Percentiles rank a stretch among this genome's conserved stretches.
These are phyloP conservation scores for Spodoptera frugiperda DNA, from an alignment of 1,140 invertebrate species.

Conservation along the genomic window DNA sequence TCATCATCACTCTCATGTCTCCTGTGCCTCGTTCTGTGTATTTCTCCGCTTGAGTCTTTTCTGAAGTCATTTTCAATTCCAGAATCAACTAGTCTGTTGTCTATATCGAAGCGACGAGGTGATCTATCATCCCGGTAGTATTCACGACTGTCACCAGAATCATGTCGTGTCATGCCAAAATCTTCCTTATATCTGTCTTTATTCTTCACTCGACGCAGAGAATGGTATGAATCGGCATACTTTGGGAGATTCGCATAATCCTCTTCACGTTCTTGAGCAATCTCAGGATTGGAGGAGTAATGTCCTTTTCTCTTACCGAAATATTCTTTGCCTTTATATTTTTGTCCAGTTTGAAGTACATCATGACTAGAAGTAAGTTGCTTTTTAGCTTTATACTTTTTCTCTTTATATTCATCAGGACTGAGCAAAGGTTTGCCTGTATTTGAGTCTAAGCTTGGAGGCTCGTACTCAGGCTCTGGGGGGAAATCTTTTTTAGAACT, in stretches of 20 bases:
- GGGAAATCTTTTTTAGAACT: constrained; percentile 76
- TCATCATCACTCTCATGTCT: constrained; percentile 88
- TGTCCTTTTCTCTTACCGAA: constrained; percentile 85
- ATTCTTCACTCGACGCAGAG: constrained; percentile 82
- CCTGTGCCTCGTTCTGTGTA: constrained; percentile 75
- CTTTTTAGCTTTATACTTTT: constrained; percentile 83
- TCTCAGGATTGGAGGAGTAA: constrained; percentile 87
- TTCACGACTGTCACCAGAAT: constrained; percentile 82
- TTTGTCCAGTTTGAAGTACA: constrained; percentile 75
- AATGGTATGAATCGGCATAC: constrained; percentile 84
- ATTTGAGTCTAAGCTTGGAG: constrained; percentile 88
- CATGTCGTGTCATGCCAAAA: constrained; percentile 81
- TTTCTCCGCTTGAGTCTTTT: constrained; percentile 89
- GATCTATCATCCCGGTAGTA: constrained; percentile 82
- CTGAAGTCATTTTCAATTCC: constrained; percentile 93
- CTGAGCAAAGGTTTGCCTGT: constrained; percentile 87
- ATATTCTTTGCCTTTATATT: constrained; percentile 81
- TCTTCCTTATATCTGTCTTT: constrained; percentile 81
- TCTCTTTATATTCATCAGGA: constrained; percentile 86
- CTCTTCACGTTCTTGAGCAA: constrained; percentile 82
- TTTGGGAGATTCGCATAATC: constrained; percentile 81
- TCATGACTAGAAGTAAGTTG: constrained; percentile 86
- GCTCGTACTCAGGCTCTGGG: constrained; percentile 87
- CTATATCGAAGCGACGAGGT: constrained; percentile 83
- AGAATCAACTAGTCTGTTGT: constrained; percentile 90